These are phyloP conservation scores for Cephus rjabovi DNA, from an alignment of 2,888 invertebrate species.

Conservation along the genomic window DNA sequence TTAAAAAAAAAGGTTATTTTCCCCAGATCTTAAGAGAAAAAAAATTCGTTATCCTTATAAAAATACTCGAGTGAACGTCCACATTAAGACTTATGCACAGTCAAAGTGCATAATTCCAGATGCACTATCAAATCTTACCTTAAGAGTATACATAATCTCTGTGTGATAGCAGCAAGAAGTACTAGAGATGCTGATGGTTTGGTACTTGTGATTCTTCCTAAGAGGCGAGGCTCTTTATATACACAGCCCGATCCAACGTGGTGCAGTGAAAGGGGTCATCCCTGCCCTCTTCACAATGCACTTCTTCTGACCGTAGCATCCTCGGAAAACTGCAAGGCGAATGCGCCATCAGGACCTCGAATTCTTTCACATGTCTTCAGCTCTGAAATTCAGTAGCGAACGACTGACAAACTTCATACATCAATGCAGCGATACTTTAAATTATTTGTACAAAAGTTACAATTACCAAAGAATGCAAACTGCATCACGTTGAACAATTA, in stretches of 20 bases:
- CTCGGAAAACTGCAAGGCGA: conserved; percentile 21
- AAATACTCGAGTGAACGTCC: not conserved
- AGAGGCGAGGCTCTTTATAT: conserved; percentile 65
- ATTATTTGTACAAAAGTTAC: not conserved
- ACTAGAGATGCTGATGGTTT: conserved; percentile 61
- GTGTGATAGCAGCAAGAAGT: conserved; percentile 49
- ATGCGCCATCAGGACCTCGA: not conserved
- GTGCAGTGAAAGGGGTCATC: conserved; percentile 67
- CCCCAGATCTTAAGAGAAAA: not conserved
- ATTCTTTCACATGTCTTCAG: conserved; percentile 6
- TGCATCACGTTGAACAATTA: not conserved
- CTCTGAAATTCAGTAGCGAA: not conserved
- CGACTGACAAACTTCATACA: not conserved
- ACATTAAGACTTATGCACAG: not conserved
- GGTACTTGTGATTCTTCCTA: conserved; percentile 63
- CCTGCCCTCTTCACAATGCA: conserved; percentile 65
- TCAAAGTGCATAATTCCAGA: not conserved
- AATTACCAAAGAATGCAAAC: not conserved
- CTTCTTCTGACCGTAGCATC: conserved; percentile 61
- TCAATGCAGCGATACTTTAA: not conserved
- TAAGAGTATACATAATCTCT: conserved; percentile 61
- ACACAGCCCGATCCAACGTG: conserved; percentile 60
- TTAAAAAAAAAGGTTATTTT: not conserved
- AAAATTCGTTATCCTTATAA: not conserved
- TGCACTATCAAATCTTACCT: conserved; percentile 46